Evolutionary conservation across 2,888 invertebrate species (phyloP).

Genomic region (Melieria omissa): DNA sequence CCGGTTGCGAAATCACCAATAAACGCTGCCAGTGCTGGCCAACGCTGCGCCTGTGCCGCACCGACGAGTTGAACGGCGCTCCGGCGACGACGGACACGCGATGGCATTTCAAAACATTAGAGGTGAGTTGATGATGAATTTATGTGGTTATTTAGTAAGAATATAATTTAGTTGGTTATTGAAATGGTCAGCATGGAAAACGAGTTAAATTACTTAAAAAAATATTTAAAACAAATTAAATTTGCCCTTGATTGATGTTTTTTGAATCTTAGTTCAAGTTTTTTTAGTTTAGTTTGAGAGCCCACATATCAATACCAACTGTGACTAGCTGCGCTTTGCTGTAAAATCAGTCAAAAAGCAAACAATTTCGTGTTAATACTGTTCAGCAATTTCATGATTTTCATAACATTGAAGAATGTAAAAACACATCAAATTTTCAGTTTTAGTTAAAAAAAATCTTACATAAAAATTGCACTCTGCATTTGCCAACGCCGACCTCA

Average conservation of each 20-base stretch:
- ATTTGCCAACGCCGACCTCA: too few relatives aligned
- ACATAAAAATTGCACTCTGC: too few relatives aligned
- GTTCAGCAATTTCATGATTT: too few relatives aligned
- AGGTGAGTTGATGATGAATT: conserved; percentile 52
- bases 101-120: conserved; percentile 66
- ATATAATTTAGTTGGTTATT: neutral
- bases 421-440: too few relatives aligned
- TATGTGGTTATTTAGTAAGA: neutral
- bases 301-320: too few relatives aligned
- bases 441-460: too few relatives aligned
- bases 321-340: too few relatives aligned
- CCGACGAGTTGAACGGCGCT: conserved; percentile 47
- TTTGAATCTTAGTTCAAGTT: neutral
- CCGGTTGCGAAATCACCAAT: conserved; percentile 67
- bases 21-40: conserved; percentile 67
- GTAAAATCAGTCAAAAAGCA: too few relatives aligned
- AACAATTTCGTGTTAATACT: too few relatives aligned
- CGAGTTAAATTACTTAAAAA: neutral
- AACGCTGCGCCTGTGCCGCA: conserved; percentile 62
- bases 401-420: too few relatives aligned
- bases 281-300: neutral
- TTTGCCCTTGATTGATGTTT: neutral
- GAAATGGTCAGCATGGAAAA: neutral
- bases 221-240: neutral
- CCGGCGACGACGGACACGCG: conserved; percentile 57